phyloP scores from a whole-genome alignment of 2,797 vertebrate genomes.

The Serranus cabrilla region DNA sequence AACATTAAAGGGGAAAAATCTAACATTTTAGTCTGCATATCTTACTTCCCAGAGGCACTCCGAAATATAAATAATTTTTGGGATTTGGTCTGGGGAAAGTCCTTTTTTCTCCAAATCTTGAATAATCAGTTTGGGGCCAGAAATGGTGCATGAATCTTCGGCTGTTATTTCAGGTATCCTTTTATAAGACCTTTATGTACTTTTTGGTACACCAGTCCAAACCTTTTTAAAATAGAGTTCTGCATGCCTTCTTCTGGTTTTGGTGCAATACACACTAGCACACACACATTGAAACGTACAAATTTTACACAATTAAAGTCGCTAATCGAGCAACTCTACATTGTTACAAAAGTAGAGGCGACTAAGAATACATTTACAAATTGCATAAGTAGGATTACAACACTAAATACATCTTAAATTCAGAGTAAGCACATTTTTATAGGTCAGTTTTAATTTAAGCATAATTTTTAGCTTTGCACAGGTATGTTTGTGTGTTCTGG shows the following conservation, averaged over 20 bases:
- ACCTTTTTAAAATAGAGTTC: neutral
- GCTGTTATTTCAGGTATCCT: neutral
- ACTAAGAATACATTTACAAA: neutral
- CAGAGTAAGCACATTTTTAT: neutral
- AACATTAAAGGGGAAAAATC: neutral
- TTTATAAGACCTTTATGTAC: neutral
- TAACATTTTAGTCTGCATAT: neutral
- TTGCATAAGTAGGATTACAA: neutral
- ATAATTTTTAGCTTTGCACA: constrained; percentile 71
- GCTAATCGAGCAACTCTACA: neutral
- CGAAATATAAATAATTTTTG: neutral
- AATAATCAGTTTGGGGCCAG: neutral
- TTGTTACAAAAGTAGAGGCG: neutral
- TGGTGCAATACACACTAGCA: constrained; percentile 1
- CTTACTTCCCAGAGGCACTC: neutral
- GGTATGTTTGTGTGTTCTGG: constrained; percentile 55
- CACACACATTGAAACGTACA: neutral
- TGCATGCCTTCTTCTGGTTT: constrained; percentile 20
- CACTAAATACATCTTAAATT: neutral
- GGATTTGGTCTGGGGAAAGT: neutral
- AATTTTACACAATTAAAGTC: neutral
- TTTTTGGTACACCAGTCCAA: constrained; percentile 12
- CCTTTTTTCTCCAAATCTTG: neutral
- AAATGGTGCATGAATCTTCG: neutral
- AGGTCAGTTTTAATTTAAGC: constrained; percentile 8